Evolutionary conservation across 2,797 vertebrate genomes (phyloP).

Genomic region (Apodemus agrarius): DNA sequence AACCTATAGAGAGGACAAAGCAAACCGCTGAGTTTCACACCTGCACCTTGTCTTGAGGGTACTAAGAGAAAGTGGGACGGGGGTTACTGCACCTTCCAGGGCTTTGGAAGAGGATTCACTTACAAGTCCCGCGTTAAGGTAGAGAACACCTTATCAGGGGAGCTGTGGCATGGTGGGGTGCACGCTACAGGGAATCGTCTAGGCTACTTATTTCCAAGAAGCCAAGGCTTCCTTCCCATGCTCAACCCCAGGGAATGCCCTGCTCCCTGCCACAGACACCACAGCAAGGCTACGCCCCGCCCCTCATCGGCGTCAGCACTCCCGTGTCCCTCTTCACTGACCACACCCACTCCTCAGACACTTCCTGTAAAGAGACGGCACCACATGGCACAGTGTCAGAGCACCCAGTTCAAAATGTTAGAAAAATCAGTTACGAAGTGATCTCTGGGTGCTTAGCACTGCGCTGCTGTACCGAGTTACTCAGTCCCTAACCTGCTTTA

Average conservation of each 20-base stretch:
- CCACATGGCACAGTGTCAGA: neutral
- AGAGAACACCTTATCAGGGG: neutral
- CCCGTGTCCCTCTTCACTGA: neutral
- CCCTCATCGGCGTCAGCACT: neutral
- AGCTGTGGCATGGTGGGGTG: neutral
- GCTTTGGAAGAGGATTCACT: neutral
- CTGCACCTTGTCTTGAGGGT: neutral
- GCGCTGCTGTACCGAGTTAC: accelerated
- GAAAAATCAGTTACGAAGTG: neutral
- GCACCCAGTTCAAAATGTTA: neutral
- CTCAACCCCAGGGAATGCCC: neutral
- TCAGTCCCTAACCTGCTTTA: neutral
- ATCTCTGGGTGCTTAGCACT: neutral
- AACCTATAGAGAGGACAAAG: slow-evolving; percentile 88
- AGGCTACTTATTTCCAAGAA: slow-evolving; percentile 9
- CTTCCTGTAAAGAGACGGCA: neutral
- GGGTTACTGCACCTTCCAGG: neutral
- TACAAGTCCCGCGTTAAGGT: neutral
- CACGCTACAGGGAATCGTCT: neutral
- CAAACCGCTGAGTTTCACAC: neutral
- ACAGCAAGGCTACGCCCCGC: neutral
- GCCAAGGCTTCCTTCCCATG: neutral
- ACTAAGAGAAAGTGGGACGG: neutral
- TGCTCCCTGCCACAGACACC: accelerated
- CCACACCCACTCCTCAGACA: neutral